phyloP scores from a whole-genome alignment of 64 coral and sea anemone genomes.

The Porites lutea region DNA sequence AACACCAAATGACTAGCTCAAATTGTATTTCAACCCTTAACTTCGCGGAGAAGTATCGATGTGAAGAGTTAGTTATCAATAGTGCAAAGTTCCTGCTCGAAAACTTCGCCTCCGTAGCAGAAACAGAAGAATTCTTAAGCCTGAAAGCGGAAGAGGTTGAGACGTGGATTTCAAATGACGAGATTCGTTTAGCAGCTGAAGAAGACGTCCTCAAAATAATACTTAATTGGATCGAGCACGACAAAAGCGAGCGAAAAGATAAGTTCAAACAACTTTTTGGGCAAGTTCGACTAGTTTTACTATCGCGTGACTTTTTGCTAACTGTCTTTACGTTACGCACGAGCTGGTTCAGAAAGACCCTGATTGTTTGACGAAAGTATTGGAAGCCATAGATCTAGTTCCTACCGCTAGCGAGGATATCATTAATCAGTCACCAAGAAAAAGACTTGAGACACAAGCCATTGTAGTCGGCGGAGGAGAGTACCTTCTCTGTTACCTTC shows the following conservation, averaged over 20 bases:
- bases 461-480: neutral
- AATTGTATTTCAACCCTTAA: slow-evolving; percentile 7
- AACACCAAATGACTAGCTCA: neutral
- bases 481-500: neutral
- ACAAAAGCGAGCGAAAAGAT: neutral
- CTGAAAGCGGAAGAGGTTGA: slow-evolving; percentile 3
- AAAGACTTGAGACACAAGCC: neutral
- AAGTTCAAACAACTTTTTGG: slow-evolving; percentile 21
- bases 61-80: neutral
- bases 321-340: neutral
- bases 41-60: neutral
- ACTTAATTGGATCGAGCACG: slow-evolving; percentile 1
- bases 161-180: slow-evolving; percentile 37
- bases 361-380: neutral
- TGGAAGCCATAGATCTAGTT: neutral
- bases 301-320: neutral
- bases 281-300: slow-evolving; percentile 4
- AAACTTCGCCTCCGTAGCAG: slow-evolving; percentile 8
- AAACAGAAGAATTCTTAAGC: slow-evolving; percentile 4
- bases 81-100: neutral
- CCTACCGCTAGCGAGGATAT: too few species aligned
- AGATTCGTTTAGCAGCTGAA: slow-evolving; percentile 2
- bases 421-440: neutral
- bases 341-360: neutral
- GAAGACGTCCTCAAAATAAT: slow-evolving; percentile 18